Base-by-base conservation (phyloP, 2,888 invertebrate genomes). In the Drosophila kanekoi region DNA sequence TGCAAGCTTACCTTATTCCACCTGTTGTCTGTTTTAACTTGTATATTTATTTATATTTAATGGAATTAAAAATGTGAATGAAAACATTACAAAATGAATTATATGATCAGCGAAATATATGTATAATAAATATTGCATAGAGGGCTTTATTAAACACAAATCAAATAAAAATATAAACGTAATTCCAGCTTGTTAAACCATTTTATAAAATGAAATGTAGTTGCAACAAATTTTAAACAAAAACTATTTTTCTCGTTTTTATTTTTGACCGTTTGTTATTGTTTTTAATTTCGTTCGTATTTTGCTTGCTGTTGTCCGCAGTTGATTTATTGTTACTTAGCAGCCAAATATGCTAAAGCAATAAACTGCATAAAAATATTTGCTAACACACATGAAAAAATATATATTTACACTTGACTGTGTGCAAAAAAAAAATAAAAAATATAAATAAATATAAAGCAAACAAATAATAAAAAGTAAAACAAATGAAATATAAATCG, bases 401-500 rank as follows among this genome's bases (percentile, higher is more conserved):
- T 35, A 44, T 16, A 60, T 20, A 52, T 38, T 8, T 4, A 40
- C 35, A 4, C 4, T 13, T 23, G 20, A 14, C 18, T 32, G 14
- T n/a, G n/a, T n/a, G n/a, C n/a, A n/a, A n/a, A n/a, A n/a, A n/a
- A n/a, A n/a, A n/a, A n/a, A n/a, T n/a, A n/a, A n/a, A n/a, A n/a
- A n/a, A n/a, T n/a, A n/a, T n/a, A 23, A 23, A 28, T 38, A 58
- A 48, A 49, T 54, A 48, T 13, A 48, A 53, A 49, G 10, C 11
- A n/a, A 35, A 28, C 16, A 45, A 32, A 40, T 20, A 51, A 48
- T 16, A 23, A 38, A 43, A 49, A n/a, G 23, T 4, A 35, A 53
- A 32, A 53, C 18, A 56, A 43, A 51, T 28, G 45, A 37, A 53
- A 40, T 28, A 40, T 65, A 77, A 72, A 65, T 60, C 47, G 72